Percentiles rank a stretch among this genome's conserved stretches.
These are phyloP conservation scores for Eucriotettix oculatus DNA, from an alignment of 2,888 invertebrate genomes.

Conservation along the genomic window DNA sequence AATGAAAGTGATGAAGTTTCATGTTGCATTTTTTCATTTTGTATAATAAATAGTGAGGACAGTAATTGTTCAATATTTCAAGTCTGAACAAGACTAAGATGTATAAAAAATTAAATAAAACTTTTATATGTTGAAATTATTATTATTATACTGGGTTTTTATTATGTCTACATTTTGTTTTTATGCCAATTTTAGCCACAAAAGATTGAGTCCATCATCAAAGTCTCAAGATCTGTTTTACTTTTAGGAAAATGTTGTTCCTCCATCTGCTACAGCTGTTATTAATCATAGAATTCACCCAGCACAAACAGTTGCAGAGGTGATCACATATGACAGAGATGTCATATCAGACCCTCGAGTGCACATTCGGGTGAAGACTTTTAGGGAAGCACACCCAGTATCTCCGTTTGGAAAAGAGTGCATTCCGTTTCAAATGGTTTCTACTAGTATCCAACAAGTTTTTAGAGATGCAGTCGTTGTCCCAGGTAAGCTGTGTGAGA, in stretches of 20 bases:
- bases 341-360: slow-evolving; percentile 22
- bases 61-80: too few species aligned
- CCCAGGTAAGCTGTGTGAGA: slow-evolving; percentile 20
- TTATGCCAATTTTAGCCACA: too few species aligned
- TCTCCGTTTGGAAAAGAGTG: slow-evolving; percentile 24
- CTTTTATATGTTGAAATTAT: too few species aligned
- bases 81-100: too few species aligned
- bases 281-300: slow-evolving; percentile 32
- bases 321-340: slow-evolving; percentile 18
- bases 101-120: too few species aligned
- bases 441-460: slow-evolving; percentile 26
- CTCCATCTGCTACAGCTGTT: slow-evolving; percentile 25
- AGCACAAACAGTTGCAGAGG: slow-evolving; percentile 25
- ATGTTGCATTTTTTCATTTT: too few species aligned
- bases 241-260: slow-evolving; percentile 27
- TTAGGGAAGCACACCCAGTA: slow-evolving; percentile 23
- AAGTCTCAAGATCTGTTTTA: not conserved
- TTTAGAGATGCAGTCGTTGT: slow-evolving; percentile 23
- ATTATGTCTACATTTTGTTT: too few species aligned
- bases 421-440: slow-evolving; percentile 26
- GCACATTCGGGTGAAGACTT: slow-evolving; percentile 17
- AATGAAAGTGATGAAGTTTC: too few species aligned
- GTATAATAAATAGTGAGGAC: too few species aligned
- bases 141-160: too few species aligned
- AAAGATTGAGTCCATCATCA: too few species aligned